phyloP scores from a whole-genome alignment of 2,113 vertebrate species.

The Hemiprocne comata region DNA sequence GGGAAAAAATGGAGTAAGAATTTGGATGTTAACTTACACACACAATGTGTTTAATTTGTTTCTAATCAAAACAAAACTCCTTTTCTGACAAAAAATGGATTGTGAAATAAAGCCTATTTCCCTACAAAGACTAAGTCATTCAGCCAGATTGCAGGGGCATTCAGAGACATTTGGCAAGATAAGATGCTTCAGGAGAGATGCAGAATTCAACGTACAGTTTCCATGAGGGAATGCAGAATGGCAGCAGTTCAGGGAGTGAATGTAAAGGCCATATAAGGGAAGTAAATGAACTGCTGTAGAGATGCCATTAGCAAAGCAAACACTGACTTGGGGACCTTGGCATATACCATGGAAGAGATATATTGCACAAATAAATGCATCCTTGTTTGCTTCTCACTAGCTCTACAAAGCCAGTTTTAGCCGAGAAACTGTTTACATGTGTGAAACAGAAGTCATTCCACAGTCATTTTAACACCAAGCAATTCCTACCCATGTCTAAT shows the following conservation, averaged over 20 bases:
- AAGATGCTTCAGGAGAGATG: slow-evolving; percentile 28
- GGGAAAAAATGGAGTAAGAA: background rate
- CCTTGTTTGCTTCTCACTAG: background rate
- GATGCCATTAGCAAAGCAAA: slow-evolving; percentile 50
- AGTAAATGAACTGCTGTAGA: slow-evolving; percentile 42
- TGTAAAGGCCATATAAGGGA: slow-evolving; percentile 59
- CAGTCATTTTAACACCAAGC: slow-evolving; percentile 11
- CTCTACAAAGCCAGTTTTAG: slow-evolving; percentile 30
- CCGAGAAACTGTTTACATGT: slow-evolving; percentile 7
- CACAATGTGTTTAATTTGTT: slow-evolving; percentile 16
- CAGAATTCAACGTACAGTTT: background rate
- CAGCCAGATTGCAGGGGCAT: slow-evolving; percentile 10
- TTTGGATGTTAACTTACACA: slow-evolving; percentile 10
- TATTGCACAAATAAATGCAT: slow-evolving; percentile 43
- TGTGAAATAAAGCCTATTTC: slow-evolving; percentile 18
- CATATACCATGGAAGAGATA: slow-evolving; percentile 33
- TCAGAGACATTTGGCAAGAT: slow-evolving; percentile 18
- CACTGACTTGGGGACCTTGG: slow-evolving; percentile 39
- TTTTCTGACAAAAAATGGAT: background rate
- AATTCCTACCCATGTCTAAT: slow-evolving; percentile 1
- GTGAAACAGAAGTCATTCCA: slow-evolving; percentile 36
- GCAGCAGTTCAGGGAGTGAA: slow-evolving; percentile 34
- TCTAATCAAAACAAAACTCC: slow-evolving; percentile 19
- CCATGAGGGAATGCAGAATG: slow-evolving; percentile 15
- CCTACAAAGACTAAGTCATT: background rate